These are phyloP conservation scores for Dasyornis broadbenti DNA, from an alignment of 2,113 vertebrate species.

Conservation along the genomic window DNA sequence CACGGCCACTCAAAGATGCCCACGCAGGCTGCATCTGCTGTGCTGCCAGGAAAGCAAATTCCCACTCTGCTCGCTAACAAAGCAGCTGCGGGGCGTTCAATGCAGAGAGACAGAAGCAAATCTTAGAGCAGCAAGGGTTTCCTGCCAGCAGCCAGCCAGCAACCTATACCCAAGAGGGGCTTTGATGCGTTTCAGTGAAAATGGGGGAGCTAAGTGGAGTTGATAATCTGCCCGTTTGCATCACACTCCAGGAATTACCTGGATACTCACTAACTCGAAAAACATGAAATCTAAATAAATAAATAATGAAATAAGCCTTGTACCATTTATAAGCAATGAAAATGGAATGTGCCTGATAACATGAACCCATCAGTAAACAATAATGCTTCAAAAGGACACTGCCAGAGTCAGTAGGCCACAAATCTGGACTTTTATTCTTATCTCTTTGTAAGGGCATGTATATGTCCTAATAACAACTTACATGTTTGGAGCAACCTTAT, in stretches of 20 bases:
- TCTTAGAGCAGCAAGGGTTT: not conserved
- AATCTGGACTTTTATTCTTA: not conserved
- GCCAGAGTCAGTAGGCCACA: not conserved
- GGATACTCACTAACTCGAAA: not conserved
- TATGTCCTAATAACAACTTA: not conserved
- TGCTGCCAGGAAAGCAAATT: fast-evolving
- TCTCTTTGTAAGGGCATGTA: not conserved
- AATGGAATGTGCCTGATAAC: not conserved
- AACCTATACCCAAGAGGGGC: not conserved
- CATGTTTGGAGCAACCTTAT: not conserved
- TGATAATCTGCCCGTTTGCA: not conserved
- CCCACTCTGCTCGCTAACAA: not conserved
- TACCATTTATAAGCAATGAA: slow-evolving; percentile 31
- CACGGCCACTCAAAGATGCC: not conserved
- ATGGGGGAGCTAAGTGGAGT: not conserved
- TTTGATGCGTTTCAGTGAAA: not conserved
- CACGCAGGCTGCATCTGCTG: not conserved
- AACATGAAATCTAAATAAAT: not conserved
- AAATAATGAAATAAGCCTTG: slow-evolving; percentile 8
- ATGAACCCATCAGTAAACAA: not conserved
- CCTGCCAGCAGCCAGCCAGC: not conserved
- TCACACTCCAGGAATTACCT: not conserved
- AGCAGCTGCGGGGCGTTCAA: fast-evolving
- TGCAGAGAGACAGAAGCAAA: not conserved
- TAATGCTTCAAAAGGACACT: not conserved